phyloP scores from a whole-genome alignment of 2,888 invertebrate genomes.

The Scrobipalpa costella region DNA sequence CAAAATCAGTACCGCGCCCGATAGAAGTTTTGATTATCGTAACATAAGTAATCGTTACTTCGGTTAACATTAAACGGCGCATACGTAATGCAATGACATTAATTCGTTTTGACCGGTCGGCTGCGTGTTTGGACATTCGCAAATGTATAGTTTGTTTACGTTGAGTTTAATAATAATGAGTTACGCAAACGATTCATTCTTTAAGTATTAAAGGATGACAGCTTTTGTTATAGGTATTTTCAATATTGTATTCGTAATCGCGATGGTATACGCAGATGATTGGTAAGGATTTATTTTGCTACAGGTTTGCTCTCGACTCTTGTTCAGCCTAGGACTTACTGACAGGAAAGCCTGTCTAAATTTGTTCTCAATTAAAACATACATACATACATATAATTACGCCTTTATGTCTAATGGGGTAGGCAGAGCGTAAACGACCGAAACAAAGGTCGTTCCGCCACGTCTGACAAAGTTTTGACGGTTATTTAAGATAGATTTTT shows the following conservation, averaged over 20 bases:
- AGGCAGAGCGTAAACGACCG: no score
- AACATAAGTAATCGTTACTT: constrained; percentile 22
- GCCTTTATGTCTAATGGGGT: no score
- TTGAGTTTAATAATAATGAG: background rate
- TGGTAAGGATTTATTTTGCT: no score
- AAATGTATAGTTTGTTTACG: constrained; percentile 15
- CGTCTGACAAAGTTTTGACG: no score
- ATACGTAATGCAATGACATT: constrained; percentile 17
- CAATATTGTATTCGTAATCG: background rate
- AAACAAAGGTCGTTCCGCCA: no score
- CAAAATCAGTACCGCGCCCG: constrained; percentile 2
- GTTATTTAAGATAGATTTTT: no score
- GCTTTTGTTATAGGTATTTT: constrained; percentile 2
- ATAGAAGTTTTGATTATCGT: constrained; percentile 9
- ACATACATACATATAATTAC: no score
- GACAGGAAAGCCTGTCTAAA: no score
- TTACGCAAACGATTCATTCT: constrained; percentile 9
- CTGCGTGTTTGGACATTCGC: constrained; percentile 10
- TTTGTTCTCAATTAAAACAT: no score
- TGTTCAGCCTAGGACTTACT: no score
- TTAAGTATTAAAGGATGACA: background rate
- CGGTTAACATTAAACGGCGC: constrained; percentile 15
- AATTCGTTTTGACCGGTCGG: constrained; percentile 12
- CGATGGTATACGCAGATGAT: no score
- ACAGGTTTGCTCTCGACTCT: no score